A percentile compares a stretch with the other conserved stretches of the same genome.
Conservation (phyloP, 2,113 vertebrate genomes). For the Grallaria varia region DNA sequence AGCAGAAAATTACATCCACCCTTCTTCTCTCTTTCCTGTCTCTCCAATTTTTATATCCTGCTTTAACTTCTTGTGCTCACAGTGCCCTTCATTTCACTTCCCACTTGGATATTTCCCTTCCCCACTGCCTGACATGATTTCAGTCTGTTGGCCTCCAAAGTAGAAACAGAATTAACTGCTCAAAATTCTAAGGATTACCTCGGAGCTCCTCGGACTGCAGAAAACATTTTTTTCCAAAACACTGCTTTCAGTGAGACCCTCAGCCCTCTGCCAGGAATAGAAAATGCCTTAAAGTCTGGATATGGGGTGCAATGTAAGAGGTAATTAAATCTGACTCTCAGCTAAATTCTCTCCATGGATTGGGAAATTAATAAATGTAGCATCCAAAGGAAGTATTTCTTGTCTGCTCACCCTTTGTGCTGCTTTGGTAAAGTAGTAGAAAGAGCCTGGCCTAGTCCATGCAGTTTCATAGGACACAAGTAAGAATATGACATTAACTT, state of each 20-base stretch:
- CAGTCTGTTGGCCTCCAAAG: not conserved
- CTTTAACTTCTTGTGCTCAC: not conserved
- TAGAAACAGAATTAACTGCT: slow-evolving; percentile 17
- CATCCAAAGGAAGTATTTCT: not conserved
- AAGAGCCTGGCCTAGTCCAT: not conserved
- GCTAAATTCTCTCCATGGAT: not conserved
- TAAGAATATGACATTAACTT: not conserved
- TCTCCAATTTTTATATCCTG: not conserved
- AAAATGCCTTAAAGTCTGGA: not conserved
- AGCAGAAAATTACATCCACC: not conserved
- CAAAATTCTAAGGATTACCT: slow-evolving; percentile 11
- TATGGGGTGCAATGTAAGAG: not conserved
- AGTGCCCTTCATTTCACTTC: slow-evolving; percentile 15
- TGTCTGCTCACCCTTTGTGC: not conserved
- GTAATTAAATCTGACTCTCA: not conserved
- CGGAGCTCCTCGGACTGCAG: not conserved
- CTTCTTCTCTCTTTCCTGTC: not conserved
- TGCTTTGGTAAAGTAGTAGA: not conserved
- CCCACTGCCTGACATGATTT: not conserved
- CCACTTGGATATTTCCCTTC: not conserved
- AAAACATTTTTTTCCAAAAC: slow-evolving; percentile 1
- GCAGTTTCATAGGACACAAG: not conserved
- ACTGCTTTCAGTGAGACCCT: not conserved
- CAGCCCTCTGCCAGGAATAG: not conserved
- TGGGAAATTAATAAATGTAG: not conserved